phyloP scores from a whole-genome alignment of 1,140 invertebrate species.

The Ceratina japonica region DNA sequence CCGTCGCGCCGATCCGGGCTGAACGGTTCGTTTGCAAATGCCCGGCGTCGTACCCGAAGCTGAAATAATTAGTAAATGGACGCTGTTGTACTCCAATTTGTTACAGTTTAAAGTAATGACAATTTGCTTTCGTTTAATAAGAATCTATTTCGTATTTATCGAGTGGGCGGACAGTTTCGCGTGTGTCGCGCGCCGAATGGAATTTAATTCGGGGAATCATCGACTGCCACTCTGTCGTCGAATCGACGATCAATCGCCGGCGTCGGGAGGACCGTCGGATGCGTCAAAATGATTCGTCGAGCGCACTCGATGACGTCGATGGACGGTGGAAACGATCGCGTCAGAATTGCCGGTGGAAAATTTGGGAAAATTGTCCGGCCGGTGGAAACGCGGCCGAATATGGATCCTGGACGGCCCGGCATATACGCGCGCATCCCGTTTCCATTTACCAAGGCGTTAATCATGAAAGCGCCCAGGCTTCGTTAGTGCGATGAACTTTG shows the following conservation, averaged over 20 bases:
- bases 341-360: conserved; percentile 42
- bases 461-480: conserved; percentile 44
- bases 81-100: too few relatives aligned
- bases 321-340: conserved; percentile 33
- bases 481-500: conserved; percentile 59
- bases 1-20: conserved; percentile 17
- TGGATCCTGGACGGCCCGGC: background rate
- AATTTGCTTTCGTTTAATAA: background rate
- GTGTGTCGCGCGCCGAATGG: background rate
- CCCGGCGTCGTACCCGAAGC: background rate
- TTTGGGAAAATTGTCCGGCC: conserved; percentile 45
- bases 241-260: conserved; percentile 8
- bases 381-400: conserved; percentile 23
- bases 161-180: background rate
- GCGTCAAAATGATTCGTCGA: conserved; percentile 26
- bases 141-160: background rate
- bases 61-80: too few relatives aligned
- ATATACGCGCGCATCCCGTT: background rate
- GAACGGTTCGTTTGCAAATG: conserved; percentile 54
- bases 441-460: conserved; percentile 42
- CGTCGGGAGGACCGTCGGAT: too few relatives aligned
- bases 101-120: background rate
- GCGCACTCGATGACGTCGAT: conserved; percentile 30
- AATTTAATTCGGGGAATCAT: background rate
- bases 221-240: background rate